A percentile compares a stretch with the other conserved stretches of the same genome.
Conservation (phyloP, 1,140 invertebrate genomes). For the Camponotus vicinus region DNA sequence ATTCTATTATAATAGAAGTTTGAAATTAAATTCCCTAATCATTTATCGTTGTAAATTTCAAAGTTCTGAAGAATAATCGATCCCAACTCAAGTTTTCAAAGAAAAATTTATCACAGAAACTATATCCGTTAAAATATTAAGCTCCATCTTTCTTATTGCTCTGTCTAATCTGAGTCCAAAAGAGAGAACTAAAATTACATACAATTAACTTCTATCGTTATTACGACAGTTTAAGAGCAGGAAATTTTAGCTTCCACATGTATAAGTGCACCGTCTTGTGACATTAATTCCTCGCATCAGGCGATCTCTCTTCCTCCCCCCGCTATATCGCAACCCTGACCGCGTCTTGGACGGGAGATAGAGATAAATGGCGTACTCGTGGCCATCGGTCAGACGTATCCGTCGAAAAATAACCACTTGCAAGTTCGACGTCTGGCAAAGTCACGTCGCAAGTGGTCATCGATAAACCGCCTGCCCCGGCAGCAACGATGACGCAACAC, state of each 20-base stretch:
- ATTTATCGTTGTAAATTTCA: neutral
- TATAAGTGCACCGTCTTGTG: neutral
- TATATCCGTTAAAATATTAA: neutral
- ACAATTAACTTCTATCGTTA: neutral
- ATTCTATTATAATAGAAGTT: neutral
- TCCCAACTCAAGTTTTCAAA: neutral
- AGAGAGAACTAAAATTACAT: neutral
- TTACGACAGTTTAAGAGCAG: neutral
- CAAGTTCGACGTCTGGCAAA: slow-evolving; percentile 27
- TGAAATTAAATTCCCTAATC: neutral
- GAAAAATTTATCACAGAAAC: neutral
- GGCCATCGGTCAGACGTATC: slow-evolving; percentile 60
- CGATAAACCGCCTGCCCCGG: slow-evolving; percentile 62
- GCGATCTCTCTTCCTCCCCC: too few relatives aligned
- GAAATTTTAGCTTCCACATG: neutral
- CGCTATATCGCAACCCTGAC: neutral
- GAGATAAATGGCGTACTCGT: slow-evolving; percentile 43
- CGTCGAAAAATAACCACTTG: slow-evolving; percentile 75
- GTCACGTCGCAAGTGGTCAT: slow-evolving; percentile 63
- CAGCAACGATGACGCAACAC: slow-evolving; percentile 59
- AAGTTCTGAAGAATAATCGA: neutral
- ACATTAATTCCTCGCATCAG: too few relatives aligned
- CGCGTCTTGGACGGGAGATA: slow-evolving; percentile 12
- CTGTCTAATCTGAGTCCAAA: too few relatives aligned
- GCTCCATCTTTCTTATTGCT: too few relatives aligned